Evolutionary conservation across 2,888 invertebrate species (phyloP), one percentile per base, ranked within the genome.

Genomic region (Julus scanicus): DNA sequence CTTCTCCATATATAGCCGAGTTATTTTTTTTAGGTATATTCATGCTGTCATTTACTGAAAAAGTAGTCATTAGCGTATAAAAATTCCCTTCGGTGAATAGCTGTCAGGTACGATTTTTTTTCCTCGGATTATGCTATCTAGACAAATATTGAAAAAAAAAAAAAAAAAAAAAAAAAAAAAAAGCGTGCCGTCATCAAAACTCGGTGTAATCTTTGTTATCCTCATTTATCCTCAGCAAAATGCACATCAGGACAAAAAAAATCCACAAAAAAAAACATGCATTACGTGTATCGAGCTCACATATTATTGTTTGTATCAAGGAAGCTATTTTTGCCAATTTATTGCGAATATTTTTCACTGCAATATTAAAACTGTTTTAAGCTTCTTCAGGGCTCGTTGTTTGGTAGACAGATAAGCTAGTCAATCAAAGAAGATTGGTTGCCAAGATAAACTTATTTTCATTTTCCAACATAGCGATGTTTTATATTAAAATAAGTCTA

Each of bases 371-470:
- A 20, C 9, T 6, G 63, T 4, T 20, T 20, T 63, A 63, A 4
- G 20, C 63, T 63, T 63, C 20, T 5, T 63, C n/a, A n/a, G 20
- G 1, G 20, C 63, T 3, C 9, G 63, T 63, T 63, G 15, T 63
- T 63, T 63, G 20, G 63, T n/a, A 63, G 20, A 63, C 6, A 63
- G 5, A 29, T 29, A 29, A 29, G 29, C 29, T 29, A 29, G 63
- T 20, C 63, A 63, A 20, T 63, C 63, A 63, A 63, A 63, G 63
- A 63, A 63, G 63, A 63, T 63, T 63, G 63, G 63, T 63, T 63
- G 63, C 63, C 63, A 20, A 63, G 63, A 63, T 63, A 20, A 53
- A 15, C 63, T 63, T 63, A 63, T 20, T 20, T 57, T 20, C 63
- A 63, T 63, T 63, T 63, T 63, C 9, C 11, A 48, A 11, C 20